These are phyloP conservation scores for Mellivora capensis DNA, from an alignment of 2,113 vertebrate genomes.

Conservation along the genomic window DNA sequence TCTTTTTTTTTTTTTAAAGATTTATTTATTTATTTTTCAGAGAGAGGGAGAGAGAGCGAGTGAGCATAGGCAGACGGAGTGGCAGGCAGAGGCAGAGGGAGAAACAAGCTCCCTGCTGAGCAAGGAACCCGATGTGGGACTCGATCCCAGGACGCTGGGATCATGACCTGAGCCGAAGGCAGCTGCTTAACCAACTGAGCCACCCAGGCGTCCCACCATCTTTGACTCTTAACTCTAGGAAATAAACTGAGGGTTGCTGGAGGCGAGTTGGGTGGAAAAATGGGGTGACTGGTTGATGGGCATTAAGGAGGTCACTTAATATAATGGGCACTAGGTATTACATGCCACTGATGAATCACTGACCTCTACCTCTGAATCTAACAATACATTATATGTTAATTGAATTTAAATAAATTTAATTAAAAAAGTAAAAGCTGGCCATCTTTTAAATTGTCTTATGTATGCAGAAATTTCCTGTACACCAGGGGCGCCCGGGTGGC, in stretches of 20 bases:
- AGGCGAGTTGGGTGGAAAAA: background rate
- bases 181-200: no score
- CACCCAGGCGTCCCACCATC: no score
- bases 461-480: background rate
- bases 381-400: background rate
- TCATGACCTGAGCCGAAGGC: no score
- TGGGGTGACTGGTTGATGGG: background rate
- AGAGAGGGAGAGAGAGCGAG: no score
- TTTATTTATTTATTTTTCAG: no score
- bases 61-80: no score
- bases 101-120: no score
- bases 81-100: no score
- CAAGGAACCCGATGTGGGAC: no score
- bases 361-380: background rate
- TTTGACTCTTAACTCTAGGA: background rate
- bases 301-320: background rate
- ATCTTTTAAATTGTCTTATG: background rate
- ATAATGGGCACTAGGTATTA: background rate
- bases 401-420: background rate
- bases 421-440: background rate
- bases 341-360: background rate
- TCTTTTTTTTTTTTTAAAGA: no score
- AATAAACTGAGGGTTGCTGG: background rate
- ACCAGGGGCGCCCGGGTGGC: background rate
- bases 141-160: no score